A percentile compares a stretch with the other conserved stretches of the same genome.
Conservation (phyloP, 2,888 invertebrate species). For the Dryobota labecula region DNA sequence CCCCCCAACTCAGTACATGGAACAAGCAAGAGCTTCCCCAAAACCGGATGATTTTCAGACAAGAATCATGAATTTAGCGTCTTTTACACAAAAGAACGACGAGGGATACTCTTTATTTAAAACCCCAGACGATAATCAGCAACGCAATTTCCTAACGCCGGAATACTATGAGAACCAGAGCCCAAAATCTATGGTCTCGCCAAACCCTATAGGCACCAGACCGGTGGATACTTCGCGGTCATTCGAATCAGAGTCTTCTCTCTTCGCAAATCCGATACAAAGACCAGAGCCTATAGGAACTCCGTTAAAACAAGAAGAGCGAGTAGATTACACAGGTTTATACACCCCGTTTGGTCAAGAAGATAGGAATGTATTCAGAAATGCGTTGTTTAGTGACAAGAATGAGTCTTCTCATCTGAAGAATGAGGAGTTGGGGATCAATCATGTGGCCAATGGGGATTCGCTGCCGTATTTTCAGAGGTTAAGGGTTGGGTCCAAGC, state of each 20-base stretch:
- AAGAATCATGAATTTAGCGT: slow-evolving; percentile 83
- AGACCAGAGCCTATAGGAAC: slow-evolving; percentile 82
- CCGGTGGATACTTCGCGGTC: slow-evolving; percentile 71
- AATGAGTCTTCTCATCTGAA: slow-evolving; percentile 57
- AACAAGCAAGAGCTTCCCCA: slow-evolving; percentile 67
- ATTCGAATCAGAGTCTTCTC: slow-evolving; percentile 77
- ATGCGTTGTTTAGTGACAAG: slow-evolving; percentile 83
- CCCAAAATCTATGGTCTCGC: slow-evolving; percentile 82
- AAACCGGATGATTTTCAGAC: slow-evolving; percentile 81
- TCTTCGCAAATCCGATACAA: slow-evolving; percentile 80
- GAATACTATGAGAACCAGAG: slow-evolving; percentile 79
- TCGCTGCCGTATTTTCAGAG: slow-evolving; percentile 86
- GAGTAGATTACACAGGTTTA: slow-evolving; percentile 61
- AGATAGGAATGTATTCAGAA: slow-evolving; percentile 83
- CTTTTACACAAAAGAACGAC: slow-evolving; percentile 87
- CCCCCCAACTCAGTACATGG: slow-evolving; percentile 65
- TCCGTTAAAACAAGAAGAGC: slow-evolving; percentile 65
- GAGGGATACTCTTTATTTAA: slow-evolving; percentile 87
- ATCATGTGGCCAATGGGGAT: slow-evolving; percentile 79
- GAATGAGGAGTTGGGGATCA: slow-evolving; percentile 66
- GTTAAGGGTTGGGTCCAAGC: slow-evolving; percentile 82
- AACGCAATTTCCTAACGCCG: slow-evolving; percentile 78
- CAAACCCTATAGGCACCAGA: slow-evolving; percentile 85
- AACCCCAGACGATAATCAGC: slow-evolving; percentile 78
- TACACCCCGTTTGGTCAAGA: slow-evolving; percentile 86